phyloP scores from a whole-genome alignment of 2,888 invertebrate genomes.

The Leptopilina myrica region DNA sequence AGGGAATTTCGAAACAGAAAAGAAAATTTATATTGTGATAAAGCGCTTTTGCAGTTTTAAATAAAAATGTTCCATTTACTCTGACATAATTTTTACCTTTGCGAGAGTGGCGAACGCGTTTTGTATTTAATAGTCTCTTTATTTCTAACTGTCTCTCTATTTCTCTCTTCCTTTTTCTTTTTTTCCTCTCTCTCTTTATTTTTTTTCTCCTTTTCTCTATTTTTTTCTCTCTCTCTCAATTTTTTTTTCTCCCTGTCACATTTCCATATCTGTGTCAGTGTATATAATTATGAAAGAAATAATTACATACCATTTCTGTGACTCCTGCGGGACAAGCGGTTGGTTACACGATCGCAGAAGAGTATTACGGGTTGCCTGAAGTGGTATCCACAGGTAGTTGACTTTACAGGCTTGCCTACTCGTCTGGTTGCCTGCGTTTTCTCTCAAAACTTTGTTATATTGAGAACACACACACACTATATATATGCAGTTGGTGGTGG shows the following conservation, averaged over 20 bases:
- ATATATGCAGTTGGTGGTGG: neutral
- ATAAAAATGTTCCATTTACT: neutral
- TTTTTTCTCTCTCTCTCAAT: too few species aligned
- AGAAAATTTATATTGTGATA: neutral
- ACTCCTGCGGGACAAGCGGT: slow-evolving; percentile 53
- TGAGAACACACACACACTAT: too few species aligned
- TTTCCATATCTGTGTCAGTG: too few species aligned
- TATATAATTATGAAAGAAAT: slow-evolving; percentile 37
- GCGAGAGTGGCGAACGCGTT: neutral
- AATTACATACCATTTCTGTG: slow-evolving; percentile 48
- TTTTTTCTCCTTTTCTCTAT: too few species aligned
- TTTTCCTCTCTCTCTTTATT: too few species aligned
- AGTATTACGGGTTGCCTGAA: slow-evolving; percentile 55
- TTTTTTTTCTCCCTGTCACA: too few species aligned
- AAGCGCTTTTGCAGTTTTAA: slow-evolving; percentile 17
- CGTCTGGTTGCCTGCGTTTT: slow-evolving; percentile 54
- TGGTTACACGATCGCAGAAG: slow-evolving; percentile 47
- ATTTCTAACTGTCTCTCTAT: too few species aligned
- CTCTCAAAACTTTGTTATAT: neutral
- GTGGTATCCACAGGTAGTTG: slow-evolving; percentile 72
- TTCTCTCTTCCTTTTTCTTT: too few species aligned
- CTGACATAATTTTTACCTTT: slow-evolving; percentile 45
- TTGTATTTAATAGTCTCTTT: neutral
- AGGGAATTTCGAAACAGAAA: neutral
- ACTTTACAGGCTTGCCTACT: slow-evolving; percentile 66